Percentiles rank a stretch among this genome's conserved stretches.
These are phyloP conservation scores for Oostethus manadensis DNA, from an alignment of 2,113 vertebrate genomes.

Conservation along the genomic window DNA sequence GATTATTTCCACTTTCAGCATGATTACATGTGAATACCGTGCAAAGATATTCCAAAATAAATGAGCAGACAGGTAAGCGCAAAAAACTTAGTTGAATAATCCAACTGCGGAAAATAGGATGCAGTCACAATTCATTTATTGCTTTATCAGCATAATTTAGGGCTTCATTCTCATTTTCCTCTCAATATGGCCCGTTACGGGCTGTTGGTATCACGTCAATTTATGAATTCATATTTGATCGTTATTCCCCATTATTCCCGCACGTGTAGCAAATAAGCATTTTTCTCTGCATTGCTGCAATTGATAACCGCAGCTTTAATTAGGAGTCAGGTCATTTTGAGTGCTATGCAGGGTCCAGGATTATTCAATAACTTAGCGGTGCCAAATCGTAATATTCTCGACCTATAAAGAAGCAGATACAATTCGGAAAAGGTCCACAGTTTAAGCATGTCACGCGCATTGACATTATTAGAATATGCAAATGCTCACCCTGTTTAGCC, in stretches of 20 bases:
- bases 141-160: neutral
- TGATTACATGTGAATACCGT: constrained; percentile 1
- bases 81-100: neutral
- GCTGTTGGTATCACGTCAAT: neutral
- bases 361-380: neutral
- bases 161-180: neutral
- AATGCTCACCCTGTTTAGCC: constrained; percentile 52
- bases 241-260: too few relatives aligned
- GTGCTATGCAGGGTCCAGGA: too few relatives aligned
- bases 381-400: constrained; percentile 13
- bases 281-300: too few relatives aligned
- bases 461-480: constrained; percentile 64
- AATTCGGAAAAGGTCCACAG: constrained; percentile 46
- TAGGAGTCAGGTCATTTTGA: too few relatives aligned
- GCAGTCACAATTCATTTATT: neutral
- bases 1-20: constrained; percentile 5
- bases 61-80: neutral
- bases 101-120: neutral
- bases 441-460: constrained; percentile 7
- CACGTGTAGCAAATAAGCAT: too few relatives aligned
- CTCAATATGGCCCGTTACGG: neutral
- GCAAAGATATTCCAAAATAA: constrained; percentile 2
- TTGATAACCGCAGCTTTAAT: too few relatives aligned
- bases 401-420: constrained; percentile 13
- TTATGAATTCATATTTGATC: too few relatives aligned